Evolutionary conservation across 2,797 vertebrate genomes (phyloP).

Genomic region (Lepilemur septentrionalis): DNA sequence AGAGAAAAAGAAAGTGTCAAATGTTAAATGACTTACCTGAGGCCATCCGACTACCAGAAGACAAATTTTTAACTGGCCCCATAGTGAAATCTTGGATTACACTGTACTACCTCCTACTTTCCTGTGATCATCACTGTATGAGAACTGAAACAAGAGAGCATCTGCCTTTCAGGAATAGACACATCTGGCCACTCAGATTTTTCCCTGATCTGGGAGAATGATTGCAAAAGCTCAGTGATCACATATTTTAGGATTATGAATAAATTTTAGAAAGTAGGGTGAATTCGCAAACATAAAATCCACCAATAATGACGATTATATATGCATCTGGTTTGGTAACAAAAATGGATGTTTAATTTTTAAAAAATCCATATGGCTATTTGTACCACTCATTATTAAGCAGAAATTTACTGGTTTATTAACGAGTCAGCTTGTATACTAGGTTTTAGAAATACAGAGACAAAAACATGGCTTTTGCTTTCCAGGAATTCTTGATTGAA

Average conservation of each 20-base stretch:
- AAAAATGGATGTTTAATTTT: not conserved
- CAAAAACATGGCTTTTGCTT: not conserved
- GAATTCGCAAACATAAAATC: not conserved
- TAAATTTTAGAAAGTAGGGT: not conserved
- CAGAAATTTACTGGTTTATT: not conserved
- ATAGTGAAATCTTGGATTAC: too few species aligned
- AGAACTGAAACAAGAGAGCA: not conserved
- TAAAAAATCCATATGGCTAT: not conserved
- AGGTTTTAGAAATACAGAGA: not conserved
- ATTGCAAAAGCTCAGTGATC: not conserved
- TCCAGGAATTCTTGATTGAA: not conserved
- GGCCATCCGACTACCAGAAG: too few species aligned
- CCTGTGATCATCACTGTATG: not conserved
- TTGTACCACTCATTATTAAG: not conserved
- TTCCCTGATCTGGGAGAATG: not conserved
- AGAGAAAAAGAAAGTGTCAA: not conserved
- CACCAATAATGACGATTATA: not conserved
- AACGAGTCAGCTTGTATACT: not conserved
- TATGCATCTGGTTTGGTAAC: not conserved
- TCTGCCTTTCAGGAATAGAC: not conserved
- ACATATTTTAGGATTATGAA: not conserved
- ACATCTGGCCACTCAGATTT: not conserved
- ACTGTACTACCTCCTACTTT: not conserved
- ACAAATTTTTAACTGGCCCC: not conserved
- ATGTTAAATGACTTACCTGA: not conserved